Evolutionary conservation across 2,888 invertebrate species (phyloP).

Genomic region (Diadegma fenestrale): DNA sequence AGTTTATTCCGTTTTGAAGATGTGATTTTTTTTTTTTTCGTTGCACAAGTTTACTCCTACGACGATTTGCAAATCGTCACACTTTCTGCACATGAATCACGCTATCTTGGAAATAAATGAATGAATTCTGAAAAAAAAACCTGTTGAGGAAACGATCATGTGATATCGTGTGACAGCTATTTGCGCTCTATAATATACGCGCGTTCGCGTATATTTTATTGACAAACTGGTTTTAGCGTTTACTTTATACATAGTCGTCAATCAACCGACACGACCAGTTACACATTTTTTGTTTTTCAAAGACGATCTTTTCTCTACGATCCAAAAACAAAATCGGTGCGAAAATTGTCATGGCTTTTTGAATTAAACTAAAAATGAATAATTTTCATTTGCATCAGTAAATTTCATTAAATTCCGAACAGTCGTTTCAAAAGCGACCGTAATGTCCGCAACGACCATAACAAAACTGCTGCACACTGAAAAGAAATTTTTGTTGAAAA

Average conservation of each 20-base stretch:
- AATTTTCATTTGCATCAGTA: no score
- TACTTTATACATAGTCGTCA: neutral
- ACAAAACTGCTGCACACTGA: no score
- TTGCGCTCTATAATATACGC: slow-evolving; percentile 7
- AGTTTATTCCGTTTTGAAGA: no score
- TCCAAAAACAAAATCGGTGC: no score
- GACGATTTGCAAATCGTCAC: slow-evolving; percentile 64
- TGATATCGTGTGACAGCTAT: slow-evolving; percentile 16
- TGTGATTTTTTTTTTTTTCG: no score
- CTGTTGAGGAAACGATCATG: slow-evolving; percentile 1
- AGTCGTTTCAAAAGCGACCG: no score
- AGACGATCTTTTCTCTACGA: no score
- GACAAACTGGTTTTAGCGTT: neutral
- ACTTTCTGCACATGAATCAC: slow-evolving; percentile 71
- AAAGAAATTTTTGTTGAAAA: no score
- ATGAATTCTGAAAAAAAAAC: neutral
- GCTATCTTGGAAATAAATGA: slow-evolving; percentile 60
- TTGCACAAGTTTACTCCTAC: neutral
- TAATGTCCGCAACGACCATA: no score
- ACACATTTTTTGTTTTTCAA: slow-evolving; percentile 1
- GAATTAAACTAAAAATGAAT: no score
- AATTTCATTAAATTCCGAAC: no score
- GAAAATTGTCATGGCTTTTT: no score
- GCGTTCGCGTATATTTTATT: slow-evolving; percentile 6
- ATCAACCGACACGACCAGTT: neutral